These are phyloP conservation scores for Brachionus angularis DNA, from an alignment of 1,140 invertebrate species.

Conservation along the genomic window DNA sequence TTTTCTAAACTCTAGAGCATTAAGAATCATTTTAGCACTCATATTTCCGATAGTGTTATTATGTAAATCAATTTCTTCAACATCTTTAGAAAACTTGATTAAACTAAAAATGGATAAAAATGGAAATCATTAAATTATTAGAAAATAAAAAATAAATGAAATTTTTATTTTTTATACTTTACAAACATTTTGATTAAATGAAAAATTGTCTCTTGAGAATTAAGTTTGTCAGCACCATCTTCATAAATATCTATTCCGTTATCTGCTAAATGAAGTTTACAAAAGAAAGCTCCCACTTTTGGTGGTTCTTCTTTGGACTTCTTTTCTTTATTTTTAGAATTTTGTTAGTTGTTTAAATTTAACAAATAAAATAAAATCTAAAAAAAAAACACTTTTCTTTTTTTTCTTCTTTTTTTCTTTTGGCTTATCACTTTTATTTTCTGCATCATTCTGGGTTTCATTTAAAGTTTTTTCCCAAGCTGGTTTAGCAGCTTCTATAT, in stretches of 20 bases:
- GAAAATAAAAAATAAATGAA: neutral
- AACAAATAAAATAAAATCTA: neutral
- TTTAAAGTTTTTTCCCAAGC: constrained; percentile 14
- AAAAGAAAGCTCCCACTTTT: constrained; percentile 54
- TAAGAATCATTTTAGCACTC: constrained; percentile 51
- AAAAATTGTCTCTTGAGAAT: constrained; percentile 47
- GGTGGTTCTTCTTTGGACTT: constrained; percentile 51
- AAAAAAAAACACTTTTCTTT: constrained; percentile 47
- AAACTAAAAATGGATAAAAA: constrained; percentile 45
- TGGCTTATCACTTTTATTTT: constrained; percentile 37
- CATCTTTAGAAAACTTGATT: constrained; percentile 51
- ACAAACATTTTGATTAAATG: neutral
- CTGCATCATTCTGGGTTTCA: neutral
- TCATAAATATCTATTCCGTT: constrained; percentile 54
- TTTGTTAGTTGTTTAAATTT: constrained; percentile 21
- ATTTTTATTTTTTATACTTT: neutral
- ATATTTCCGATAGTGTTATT: constrained; percentile 56
- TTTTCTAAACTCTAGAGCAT: constrained; percentile 52
- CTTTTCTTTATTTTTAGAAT: constrained; percentile 50
- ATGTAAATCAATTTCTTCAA: constrained; percentile 55
- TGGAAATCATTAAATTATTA: neutral
- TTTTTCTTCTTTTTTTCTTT: constrained; percentile 46
- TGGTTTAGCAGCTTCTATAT: constrained; percentile 27
- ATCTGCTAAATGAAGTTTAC: constrained; percentile 56
- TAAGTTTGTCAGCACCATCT: constrained; percentile 48